Evolutionary conservation across 1,140 invertebrate genomes (phyloP).

Genomic region (Drosophila lini): DNA sequence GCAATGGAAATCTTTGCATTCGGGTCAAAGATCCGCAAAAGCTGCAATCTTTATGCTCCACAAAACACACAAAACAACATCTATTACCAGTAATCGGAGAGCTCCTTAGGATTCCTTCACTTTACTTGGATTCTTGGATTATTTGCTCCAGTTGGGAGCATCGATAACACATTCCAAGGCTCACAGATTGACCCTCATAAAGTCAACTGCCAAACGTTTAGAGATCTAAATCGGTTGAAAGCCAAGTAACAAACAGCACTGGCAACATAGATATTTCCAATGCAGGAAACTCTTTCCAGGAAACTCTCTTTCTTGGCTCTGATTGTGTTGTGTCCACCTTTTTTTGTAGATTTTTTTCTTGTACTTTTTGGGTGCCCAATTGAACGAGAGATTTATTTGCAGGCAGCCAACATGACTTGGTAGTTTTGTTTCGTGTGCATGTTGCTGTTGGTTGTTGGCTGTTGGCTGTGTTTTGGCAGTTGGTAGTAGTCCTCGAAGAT

Average conservation of each 20-base stretch:
- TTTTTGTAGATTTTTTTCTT: slow-evolving; percentile 26
- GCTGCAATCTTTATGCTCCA: slow-evolving; percentile 4
- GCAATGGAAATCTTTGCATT: slow-evolving; percentile 15
- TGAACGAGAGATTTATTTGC: slow-evolving; percentile 75
- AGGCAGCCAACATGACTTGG: slow-evolving; percentile 78
- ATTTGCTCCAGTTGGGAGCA: slow-evolving; percentile 37
- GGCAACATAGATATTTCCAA: slow-evolving; percentile 72
- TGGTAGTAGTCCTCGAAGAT: slow-evolving; percentile 83
- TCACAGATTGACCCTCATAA: slow-evolving; percentile 74
- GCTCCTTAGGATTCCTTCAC: slow-evolving; percentile 22
- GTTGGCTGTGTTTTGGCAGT: slow-evolving; percentile 78
- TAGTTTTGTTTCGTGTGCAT: slow-evolving; percentile 80
- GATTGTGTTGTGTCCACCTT: slow-evolving; percentile 76
- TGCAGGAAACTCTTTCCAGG: slow-evolving; percentile 81
- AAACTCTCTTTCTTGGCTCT: slow-evolving; percentile 61
- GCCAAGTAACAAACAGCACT: slow-evolving; percentile 19
- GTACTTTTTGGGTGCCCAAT: slow-evolving; percentile 63
- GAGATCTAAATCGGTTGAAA: slow-evolving; percentile 69
- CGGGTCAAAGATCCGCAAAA: slow-evolving; percentile 32
- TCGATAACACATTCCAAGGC: slow-evolving; percentile 34
- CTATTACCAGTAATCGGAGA: slow-evolving; percentile 32
- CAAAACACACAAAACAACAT: slow-evolving; percentile 16
- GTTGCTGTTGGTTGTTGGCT: slow-evolving; percentile 63
- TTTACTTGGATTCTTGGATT: neutral
- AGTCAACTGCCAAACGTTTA: slow-evolving; percentile 72